Evolutionary conservation across 1,140 invertebrate species (phyloP), one percentile per base, ranked within the genome.

Genomic region (Macrocentrus cingulum): DNA sequence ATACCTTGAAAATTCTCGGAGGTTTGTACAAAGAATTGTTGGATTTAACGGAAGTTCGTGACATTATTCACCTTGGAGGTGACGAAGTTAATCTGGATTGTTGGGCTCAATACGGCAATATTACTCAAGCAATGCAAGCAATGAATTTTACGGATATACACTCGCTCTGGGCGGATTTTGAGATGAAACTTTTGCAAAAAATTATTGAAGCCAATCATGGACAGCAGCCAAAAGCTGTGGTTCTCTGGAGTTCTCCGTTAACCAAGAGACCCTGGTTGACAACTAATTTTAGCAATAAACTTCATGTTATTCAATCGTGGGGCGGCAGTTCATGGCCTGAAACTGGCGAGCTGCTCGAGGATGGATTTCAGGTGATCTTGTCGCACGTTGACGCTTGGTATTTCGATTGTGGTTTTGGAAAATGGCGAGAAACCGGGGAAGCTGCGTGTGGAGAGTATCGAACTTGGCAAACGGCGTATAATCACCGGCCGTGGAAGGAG

Each of bases 341-440:
- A 64, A 91, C 90, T 2, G 81, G 83, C 0, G 88, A 89, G 46
- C 76, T 92, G 0, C 67, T 91, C 3, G 83, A 87, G 52, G 85
- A 87, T 50, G 89, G 88, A 0, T 91, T 87, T 70, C 83, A 87
- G 15, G 82, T 91, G n/a, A 87, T 93, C 22, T 74, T 91, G 25
- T 92, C 90, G 0, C 90, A 92, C 68, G 89, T 91, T 22, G 90
- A 93, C 68, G 88, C 89, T 1, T 92, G 89, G 90, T 92, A 92
- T 75, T 80, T 94, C 50, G 90, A 92, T 66, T 92, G 91, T 65
- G 90, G 90, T 0, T 91, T 90, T 67, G 89, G 89, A 1, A 87
- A 84, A 37, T 92, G 90, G 90, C 77, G 90, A 5, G 88, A 89
- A 60, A 77, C 73, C 1, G 84, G 79, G 0, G 85, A 86, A 39